phyloP scores from a whole-genome alignment of 1,140 invertebrate species.

The Samia ricini region DNA sequence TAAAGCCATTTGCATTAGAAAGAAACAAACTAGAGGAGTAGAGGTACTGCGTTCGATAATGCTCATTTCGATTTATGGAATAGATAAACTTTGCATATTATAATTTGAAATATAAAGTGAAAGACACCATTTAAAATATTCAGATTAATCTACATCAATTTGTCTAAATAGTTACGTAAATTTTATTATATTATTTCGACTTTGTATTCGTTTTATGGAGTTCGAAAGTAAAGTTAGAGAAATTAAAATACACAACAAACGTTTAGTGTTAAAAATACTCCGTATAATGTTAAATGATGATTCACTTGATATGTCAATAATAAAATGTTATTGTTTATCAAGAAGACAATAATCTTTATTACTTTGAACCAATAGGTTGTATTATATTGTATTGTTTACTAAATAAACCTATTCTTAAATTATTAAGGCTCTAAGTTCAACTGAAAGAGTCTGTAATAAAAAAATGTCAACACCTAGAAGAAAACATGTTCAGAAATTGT shows the following conservation, averaged over 20 bases:
- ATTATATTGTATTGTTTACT: too few relatives aligned
- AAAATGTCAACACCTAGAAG: too few relatives aligned
- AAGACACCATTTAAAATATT: not conserved
- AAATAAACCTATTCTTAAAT: too few relatives aligned
- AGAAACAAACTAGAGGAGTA: not conserved
- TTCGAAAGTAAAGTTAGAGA: not conserved
- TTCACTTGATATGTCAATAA: too few relatives aligned
- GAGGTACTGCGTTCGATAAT: not conserved
- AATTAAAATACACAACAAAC: not conserved
- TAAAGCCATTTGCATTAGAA: slow-evolving; percentile 17
- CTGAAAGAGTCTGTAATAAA: too few relatives aligned
- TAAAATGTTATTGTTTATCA: too few relatives aligned
- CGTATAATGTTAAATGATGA: too few relatives aligned
- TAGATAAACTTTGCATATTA: not conserved
- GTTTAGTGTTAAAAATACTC: too few relatives aligned
- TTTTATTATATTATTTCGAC: not conserved
- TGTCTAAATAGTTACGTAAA: not conserved
- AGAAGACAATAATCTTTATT: too few relatives aligned
- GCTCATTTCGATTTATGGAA: not conserved
- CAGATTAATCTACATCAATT: not conserved
- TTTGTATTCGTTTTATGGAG: not conserved
- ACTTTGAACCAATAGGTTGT: too few relatives aligned
- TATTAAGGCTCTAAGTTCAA: too few relatives aligned
- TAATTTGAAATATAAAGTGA: not conserved
- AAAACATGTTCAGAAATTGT: too few relatives aligned